These are phyloP conservation scores for Orchestia grillus DNA, from an alignment of 1,140 invertebrate genomes.

Conservation along the genomic window DNA sequence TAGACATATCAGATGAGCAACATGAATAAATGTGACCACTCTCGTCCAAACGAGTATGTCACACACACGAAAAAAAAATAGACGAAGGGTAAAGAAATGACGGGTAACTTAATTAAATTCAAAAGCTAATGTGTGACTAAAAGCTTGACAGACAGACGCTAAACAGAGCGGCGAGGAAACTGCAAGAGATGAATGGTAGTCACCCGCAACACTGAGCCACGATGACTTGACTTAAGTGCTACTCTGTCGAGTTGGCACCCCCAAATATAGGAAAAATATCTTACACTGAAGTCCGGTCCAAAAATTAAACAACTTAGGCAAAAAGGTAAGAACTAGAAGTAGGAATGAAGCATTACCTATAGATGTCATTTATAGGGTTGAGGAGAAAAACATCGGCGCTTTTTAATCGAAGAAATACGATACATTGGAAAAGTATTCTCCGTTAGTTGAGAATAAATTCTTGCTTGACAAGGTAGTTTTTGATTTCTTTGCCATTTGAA, in stretches of 20 bases:
- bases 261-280: neutral
- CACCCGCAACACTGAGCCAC: neutral
- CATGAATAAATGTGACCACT: neutral
- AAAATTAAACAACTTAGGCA: neutral
- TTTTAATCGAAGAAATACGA: too few species aligned
- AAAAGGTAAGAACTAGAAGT: neutral
- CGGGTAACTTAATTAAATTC: neutral
- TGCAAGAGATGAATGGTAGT: neutral
- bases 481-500: too few species aligned
- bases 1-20: neutral
- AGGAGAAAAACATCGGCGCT: too few species aligned
- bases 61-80: neutral
- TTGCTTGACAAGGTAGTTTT: too few species aligned
- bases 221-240: neutral
- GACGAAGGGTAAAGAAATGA: neutral
- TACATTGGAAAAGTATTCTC: too few species aligned
- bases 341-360: too few species aligned
- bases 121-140: neutral
- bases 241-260: too few species aligned
- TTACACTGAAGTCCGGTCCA: neutral
- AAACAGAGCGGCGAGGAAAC: neutral
- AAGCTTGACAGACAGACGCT: neutral
- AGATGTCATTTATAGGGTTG: too few species aligned
- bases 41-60: neutral
- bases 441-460: too few species aligned